Percentiles rank a stretch among this genome's conserved stretches.
Evolutionary conservation across 2,113 vertebrate genomes (phyloP).

Genomic region (Chaetorhynchus papuensis): DNA sequence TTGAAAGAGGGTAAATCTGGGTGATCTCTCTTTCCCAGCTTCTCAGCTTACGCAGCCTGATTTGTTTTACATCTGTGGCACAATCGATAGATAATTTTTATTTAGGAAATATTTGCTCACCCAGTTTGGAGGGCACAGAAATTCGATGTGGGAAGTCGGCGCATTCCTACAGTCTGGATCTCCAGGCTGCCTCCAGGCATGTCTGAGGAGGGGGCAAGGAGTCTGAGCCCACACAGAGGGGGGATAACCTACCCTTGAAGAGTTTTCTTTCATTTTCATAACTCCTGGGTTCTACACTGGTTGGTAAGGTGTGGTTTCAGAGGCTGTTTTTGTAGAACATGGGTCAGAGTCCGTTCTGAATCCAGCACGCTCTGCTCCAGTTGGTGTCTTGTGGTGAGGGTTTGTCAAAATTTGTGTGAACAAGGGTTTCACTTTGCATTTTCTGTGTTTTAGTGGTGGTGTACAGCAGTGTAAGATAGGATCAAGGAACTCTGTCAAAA

Average conservation of each 20-base stretch:
- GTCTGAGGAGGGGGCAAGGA: not conserved
- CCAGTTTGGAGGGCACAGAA: not conserved
- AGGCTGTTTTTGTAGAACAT: not conserved
- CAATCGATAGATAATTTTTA: rapidly evolving
- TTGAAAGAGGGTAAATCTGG: not conserved
- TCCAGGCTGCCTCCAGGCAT: not conserved
- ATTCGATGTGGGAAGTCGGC: rapidly evolving
- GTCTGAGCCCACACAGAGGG: not conserved
- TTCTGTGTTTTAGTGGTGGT: not conserved
- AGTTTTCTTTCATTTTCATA: not conserved
- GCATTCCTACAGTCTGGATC: not conserved
- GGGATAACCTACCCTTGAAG: not conserved
- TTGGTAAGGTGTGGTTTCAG: not conserved
- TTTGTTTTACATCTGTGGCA: not conserved
- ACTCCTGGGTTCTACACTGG: not conserved
- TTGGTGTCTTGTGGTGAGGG: not conserved
- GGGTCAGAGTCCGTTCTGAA: not conserved
- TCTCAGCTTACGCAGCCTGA: not conserved
- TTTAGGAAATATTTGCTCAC: not conserved
- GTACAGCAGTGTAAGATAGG: not conserved
- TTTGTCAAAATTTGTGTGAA: not conserved
- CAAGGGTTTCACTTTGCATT: not conserved
- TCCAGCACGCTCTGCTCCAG: not conserved
- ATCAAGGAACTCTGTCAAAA: not conserved
- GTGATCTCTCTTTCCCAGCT: not conserved